Evolutionary conservation across 1,140 invertebrate species (phyloP).

Genomic region (Macrostomum lignano): DNA sequence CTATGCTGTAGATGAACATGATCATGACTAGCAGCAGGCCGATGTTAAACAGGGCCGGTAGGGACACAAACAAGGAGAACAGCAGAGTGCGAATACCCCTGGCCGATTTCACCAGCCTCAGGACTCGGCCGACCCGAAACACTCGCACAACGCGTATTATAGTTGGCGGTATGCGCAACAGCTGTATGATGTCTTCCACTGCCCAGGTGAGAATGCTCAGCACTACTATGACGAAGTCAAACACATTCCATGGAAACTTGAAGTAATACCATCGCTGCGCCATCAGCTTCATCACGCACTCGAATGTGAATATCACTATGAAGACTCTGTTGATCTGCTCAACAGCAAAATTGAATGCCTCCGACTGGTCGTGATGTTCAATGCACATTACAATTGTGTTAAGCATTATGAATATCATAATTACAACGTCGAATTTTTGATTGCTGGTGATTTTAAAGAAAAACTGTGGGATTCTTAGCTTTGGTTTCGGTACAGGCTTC

Average conservation of each 20-base stretch:
- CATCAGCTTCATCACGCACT: slow-evolving; percentile 87
- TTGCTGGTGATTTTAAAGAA: slow-evolving; percentile 86
- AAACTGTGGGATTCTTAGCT: slow-evolving; percentile 45
- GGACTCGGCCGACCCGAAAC: slow-evolving; percentile 76
- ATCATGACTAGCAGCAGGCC: slow-evolving; percentile 63
- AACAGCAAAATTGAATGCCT: slow-evolving; percentile 43
- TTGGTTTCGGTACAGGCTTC: slow-evolving; percentile 81
- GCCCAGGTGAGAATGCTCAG: slow-evolving; percentile 48
- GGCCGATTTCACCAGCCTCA: slow-evolving; percentile 69
- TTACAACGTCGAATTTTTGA: slow-evolving; percentile 96
- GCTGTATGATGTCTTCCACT: neutral
- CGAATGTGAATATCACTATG: slow-evolving; percentile 83
- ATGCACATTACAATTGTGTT: slow-evolving; percentile 96
- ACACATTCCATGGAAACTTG: slow-evolving; percentile 94
- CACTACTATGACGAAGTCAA: slow-evolving; percentile 93
- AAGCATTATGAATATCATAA: slow-evolving; percentile 88
- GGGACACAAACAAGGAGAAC: slow-evolving; percentile 81
- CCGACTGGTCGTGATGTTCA: slow-evolving; percentile 66
- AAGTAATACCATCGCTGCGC: slow-evolving; percentile 87
- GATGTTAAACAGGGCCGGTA: slow-evolving; percentile 77
- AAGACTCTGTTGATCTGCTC: slow-evolving; percentile 80
- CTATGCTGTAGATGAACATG: slow-evolving; percentile 79
- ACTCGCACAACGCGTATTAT: slow-evolving; percentile 79
- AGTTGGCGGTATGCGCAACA: slow-evolving; percentile 62
- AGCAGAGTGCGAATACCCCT: slow-evolving; percentile 83